phyloP scores from a whole-genome alignment of 2,113 vertebrate genomes.

The Pipa parva region DNA sequence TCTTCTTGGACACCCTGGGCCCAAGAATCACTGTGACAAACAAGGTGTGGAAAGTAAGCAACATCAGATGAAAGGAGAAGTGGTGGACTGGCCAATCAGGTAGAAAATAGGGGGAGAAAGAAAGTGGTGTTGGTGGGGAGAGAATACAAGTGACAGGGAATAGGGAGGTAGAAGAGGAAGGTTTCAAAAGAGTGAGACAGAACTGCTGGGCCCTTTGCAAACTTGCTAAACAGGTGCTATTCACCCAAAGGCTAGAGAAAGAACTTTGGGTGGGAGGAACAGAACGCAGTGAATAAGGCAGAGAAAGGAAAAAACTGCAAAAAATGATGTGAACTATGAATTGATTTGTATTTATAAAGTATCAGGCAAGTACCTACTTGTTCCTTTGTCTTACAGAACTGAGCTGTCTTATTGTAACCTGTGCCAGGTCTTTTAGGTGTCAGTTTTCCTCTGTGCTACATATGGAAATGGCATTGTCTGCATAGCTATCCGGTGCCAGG shows the following conservation, averaged over 20 bases:
- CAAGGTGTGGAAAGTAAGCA: not conserved
- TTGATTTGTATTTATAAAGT: not conserved
- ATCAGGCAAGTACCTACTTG: conserved; percentile 15
- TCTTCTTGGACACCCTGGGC: conserved; percentile 1
- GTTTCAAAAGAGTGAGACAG: not conserved
- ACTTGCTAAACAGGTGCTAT: not conserved
- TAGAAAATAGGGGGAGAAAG: not conserved
- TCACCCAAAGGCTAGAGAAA: not conserved
- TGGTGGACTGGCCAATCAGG: not conserved
- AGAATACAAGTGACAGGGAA: not conserved
- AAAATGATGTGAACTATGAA: not conserved
- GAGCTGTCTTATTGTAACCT: not conserved
- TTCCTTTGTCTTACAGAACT: not conserved
- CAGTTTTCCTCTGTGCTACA: not conserved
- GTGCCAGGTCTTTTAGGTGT: not conserved
- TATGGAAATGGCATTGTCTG: not conserved
- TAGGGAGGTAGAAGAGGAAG: conserved; percentile 8
- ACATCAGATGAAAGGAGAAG: not conserved
- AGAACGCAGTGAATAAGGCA: not conserved
- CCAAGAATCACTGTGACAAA: not conserved
- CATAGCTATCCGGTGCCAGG: not conserved
- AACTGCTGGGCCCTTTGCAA: not conserved
- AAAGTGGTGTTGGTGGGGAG: not conserved
- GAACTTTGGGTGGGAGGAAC: not conserved
- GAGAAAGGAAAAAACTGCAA: not conserved